Conservation (phyloP, 2,888 invertebrate genomes). For the Lasioglossum malachurum region DNA sequence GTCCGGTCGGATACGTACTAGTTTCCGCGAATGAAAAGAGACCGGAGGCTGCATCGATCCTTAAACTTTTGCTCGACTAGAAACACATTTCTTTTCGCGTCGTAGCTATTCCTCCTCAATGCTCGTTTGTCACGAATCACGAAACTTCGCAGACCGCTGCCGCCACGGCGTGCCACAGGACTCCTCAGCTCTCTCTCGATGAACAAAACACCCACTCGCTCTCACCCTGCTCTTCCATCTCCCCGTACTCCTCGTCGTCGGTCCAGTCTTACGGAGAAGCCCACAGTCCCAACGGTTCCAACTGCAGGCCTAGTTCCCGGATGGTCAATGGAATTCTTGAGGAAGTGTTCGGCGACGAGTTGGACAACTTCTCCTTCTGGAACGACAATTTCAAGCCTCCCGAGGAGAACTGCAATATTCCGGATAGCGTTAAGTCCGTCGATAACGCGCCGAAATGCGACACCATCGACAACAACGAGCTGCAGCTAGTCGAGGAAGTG, state of each 20-base stretch:
- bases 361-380: slow-evolving; percentile 61
- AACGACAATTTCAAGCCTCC: slow-evolving; percentile 47
- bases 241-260: slow-evolving; percentile 75
- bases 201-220: slow-evolving; percentile 40
- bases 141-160: neutral
- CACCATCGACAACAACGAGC: slow-evolving; percentile 68
- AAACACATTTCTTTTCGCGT: neutral
- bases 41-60: neutral
- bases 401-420: slow-evolving; percentile 34
- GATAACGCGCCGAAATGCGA: neutral
- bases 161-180: neutral
- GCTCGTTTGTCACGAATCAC: neutral
- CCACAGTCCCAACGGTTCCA: slow-evolving; percentile 72
- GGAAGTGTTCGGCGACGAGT: slow-evolving; percentile 66
- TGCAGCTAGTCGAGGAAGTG: slow-evolving; percentile 76
- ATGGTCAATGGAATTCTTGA: slow-evolving; percentile 60
- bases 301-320: slow-evolving; percentile 54
- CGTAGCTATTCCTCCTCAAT: neutral
- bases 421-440: slow-evolving; percentile 30
- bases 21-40: neutral
- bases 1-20: neutral
- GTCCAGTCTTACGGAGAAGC: slow-evolving; percentile 75
- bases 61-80: neutral
- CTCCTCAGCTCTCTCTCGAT: neutral
- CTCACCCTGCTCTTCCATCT: slow-evolving; percentile 66